Base-by-base conservation (phyloP, 2,113 vertebrate species). In the Siphamia tubifer region DNA sequence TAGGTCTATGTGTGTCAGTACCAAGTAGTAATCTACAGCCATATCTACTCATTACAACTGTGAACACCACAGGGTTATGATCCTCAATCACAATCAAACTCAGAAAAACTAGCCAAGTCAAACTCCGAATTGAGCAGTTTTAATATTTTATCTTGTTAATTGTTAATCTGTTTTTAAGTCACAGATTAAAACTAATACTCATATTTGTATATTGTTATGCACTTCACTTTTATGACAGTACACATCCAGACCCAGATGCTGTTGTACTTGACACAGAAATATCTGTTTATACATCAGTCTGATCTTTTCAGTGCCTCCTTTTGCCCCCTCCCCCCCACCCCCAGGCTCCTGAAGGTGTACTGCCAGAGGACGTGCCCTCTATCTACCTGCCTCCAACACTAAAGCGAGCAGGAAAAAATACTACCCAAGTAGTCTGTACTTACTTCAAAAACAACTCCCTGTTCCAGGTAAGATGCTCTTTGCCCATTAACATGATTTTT, bases 381-480 rank as follows among this genome's bases (percentile, higher is more conserved):
- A 23, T 93, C 39, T 25, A 80, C 5, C 65, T 93, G 3, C 92
- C 92, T 0, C 4, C 57, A 0, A 60, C 45, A 19, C 54, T 93
- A 19, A 82, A 85, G 60, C 1, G 48, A 2, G 45, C n/a, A 2
- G 58, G 27, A 6, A 69, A 32, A 3, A 57, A 1, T 0, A 73
- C 11, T 1, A 79, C 9, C 58, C 89, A 86, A 56, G 84, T 90
- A 1, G 53, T 80, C 32, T 77, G 64, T 52, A 89, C 86, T 2
- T 87, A 80, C 79, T 84, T 68, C 77, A 68, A 23, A 19, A 74
- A 87, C 44, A 78, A 47, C 45, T 32, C 63, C 1, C 13, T 88
- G 2, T 92, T 93, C 65, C 74, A 90, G 86, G 91, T 92, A 24
- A 60, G 47, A 36, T 15, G 8, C 4, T 16, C 4, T 36, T 30